Conservation (phyloP, 2,888 invertebrate genomes). For the Lasioglossum malachurum region DNA sequence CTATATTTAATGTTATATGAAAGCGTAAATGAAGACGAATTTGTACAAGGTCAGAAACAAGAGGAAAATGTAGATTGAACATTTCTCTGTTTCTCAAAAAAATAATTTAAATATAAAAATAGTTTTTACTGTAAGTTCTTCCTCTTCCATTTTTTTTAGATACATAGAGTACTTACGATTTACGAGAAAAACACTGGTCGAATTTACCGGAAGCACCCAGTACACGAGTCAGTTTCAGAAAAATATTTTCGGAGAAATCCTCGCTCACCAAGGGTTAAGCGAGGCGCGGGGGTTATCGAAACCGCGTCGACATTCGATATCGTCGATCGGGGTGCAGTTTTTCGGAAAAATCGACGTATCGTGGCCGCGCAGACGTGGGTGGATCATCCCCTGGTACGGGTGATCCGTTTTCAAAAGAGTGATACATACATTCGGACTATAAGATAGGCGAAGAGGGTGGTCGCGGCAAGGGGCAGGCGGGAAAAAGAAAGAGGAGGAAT, state of each 20-base stretch:
- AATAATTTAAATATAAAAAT: no score
- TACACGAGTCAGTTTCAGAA: background rate
- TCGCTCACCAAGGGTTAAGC: background rate
- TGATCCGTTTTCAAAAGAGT: conserved; percentile 48
- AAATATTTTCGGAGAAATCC: no score
- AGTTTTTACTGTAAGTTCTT: no score
- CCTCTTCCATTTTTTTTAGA: no score
- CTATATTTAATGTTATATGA: no score
- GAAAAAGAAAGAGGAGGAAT: conserved; percentile 11
- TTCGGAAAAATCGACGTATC: conserved; percentile 37
- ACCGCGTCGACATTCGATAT: background rate
- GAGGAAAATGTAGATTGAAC: no score
- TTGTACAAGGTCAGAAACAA: no score
- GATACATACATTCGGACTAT: background rate
- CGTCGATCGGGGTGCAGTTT: background rate
- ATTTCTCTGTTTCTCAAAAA: no score
- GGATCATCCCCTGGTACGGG: background rate
- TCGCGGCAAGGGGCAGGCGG: background rate
- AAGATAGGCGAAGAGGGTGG: background rate
- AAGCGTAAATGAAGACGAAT: no score
- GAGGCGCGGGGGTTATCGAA: background rate
- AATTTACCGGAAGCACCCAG: no score
- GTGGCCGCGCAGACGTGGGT: background rate
- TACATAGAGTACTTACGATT: no score
- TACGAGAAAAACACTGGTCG: no score